These are phyloP conservation scores for Nomada fabriciana DNA, from an alignment of 2,888 invertebrate species.

Conservation along the genomic window DNA sequence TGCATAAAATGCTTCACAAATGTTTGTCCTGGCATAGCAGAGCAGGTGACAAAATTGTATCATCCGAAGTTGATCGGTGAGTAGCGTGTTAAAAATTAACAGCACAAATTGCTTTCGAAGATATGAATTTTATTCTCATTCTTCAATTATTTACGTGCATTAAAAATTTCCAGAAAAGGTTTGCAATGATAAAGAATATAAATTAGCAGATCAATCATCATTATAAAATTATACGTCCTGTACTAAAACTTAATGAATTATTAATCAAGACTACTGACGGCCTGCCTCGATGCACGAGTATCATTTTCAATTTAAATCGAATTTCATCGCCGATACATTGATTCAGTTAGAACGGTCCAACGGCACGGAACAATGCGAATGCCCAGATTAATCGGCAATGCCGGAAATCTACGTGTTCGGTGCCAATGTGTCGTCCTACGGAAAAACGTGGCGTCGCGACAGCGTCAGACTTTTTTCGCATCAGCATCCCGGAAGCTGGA, in stretches of 20 bases:
- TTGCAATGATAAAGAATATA: not conserved
- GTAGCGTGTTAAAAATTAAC: no score
- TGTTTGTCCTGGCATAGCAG: no score
- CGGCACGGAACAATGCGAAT: constrained; percentile 36
- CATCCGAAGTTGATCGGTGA: not conserved
- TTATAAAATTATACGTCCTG: no score
- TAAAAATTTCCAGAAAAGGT: not conserved
- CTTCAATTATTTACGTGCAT: no score
- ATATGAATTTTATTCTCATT: no score
- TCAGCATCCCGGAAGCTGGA: constrained; percentile 28
- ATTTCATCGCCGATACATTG: constrained; percentile 23
- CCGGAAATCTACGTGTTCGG: constrained; percentile 38
- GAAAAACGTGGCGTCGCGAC: constrained; percentile 37
- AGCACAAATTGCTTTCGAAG: no score
- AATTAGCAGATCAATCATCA: no score
- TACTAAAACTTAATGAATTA: not conserved
- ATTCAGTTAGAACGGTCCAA: constrained; percentile 21
- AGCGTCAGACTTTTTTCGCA: constrained; percentile 45
- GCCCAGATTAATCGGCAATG: constrained; percentile 48
- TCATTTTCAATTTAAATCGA: constrained; percentile 23
- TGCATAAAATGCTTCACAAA: no score
- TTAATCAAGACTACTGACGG: not conserved
- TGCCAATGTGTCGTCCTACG: constrained; percentile 55
- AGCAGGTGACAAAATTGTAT: not conserved
- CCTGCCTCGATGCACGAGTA: not conserved